Conservation (phyloP, 1,140 invertebrate species). For the Camponotus vicinus region DNA sequence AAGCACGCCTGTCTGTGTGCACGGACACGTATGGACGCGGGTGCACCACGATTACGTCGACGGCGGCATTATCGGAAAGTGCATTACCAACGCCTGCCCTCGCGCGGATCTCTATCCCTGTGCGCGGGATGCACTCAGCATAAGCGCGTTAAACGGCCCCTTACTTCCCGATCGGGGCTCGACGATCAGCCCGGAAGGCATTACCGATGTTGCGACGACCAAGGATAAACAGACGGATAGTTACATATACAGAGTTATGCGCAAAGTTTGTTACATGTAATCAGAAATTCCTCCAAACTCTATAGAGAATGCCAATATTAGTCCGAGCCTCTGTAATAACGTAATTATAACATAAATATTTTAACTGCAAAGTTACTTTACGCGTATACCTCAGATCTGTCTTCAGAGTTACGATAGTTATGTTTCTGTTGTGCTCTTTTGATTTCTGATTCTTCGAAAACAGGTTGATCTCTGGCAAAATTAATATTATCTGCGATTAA, state of each 20-base stretch:
- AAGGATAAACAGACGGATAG: constrained; percentile 25
- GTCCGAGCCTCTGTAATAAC: background rate
- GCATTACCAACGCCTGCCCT: constrained; percentile 69
- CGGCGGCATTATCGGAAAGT: constrained; percentile 74
- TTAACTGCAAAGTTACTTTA: background rate
- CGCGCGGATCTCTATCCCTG: constrained; percentile 64
- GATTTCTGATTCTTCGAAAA: too few relatives aligned
- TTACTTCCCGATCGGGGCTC: constrained; percentile 62
- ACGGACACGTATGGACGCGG: constrained; percentile 41
- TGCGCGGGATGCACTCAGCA: constrained; percentile 63
- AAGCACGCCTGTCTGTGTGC: constrained; percentile 14
- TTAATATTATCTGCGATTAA: too few relatives aligned
- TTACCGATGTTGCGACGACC: constrained; percentile 63
- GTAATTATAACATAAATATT: constrained; percentile 24
- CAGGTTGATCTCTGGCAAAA: too few relatives aligned
- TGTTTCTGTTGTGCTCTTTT: background rate
- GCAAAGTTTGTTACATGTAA: constrained; percentile 5
- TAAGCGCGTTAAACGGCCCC: constrained; percentile 58
- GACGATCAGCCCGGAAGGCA: constrained; percentile 50
- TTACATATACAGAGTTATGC: background rate
- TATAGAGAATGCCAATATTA: constrained; percentile 2
- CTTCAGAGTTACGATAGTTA: background rate
- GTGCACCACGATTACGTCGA: constrained; percentile 68
- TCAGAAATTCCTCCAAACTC: background rate
- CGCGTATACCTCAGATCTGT: background rate